Evolutionary conservation across 2,113 vertebrate species (phyloP), one percentile per base, ranked within the genome.

Genomic region (Hippocampus comes): DNA sequence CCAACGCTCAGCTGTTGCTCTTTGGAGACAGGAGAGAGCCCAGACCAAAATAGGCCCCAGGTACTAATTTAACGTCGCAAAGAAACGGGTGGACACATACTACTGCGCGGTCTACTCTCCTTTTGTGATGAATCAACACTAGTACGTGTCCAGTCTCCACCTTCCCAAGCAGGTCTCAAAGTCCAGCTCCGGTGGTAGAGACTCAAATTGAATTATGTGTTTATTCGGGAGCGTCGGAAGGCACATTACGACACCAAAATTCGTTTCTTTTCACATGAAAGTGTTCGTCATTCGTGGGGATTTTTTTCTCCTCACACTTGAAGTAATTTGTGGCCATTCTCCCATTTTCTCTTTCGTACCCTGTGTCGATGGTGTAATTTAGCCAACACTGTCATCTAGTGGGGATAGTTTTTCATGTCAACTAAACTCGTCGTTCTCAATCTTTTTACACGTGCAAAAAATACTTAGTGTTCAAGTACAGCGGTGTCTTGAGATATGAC

Each of bases 101-200:
- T 64, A 27, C 48, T 48, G 14, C 34, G 34, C 41, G 55, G 70
- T 0, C 55, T 56, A 38, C 41, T 67, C 65, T 68, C 51, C 77
- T 84, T 87, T 82, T 86, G 82, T 72, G 75, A 75, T 72, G 67
- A 75, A 77, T 66, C 43, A 78, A 56, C 65, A 21, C 5, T 70
- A 72, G 11, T 18, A 38, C 34, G 5, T 38, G 34, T 38, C 34
- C 34, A 38, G 48, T 68, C 70, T 64, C 63, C 63, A 46, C 68
- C 61, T 79, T 68, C 74, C 63, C 67, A 4, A 38, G 42, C 2
- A 20, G 15, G 82, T 79, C 67, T 85, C 90, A 91, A 91, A 90
- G 90, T 84, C 87, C 89, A 90, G 23, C 14, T 25, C 15, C 21
- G n/a, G 20, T 65, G 20, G 18, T 30, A 17, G 15, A 38, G 41